Evolutionary conservation across 2,888 invertebrate species (phyloP), one percentile per base, ranked within the genome.

Genomic region (Agrilus mali): DNA sequence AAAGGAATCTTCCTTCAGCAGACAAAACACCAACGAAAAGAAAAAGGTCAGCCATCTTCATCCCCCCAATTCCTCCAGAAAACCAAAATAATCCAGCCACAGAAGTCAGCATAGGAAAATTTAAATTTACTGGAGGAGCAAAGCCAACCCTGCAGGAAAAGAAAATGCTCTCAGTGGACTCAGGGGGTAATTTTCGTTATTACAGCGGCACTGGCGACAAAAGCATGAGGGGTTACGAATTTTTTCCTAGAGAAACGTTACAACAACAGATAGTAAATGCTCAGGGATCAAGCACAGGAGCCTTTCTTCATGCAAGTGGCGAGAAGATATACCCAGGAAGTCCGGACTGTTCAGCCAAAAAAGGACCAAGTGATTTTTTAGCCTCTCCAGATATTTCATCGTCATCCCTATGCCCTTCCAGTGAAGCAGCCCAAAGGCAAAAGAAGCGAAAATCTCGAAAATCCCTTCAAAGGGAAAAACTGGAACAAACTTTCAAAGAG

Each of bases 401-500:
- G 7, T 46, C 55, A 42, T 51, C 43, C 44, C 45, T 45, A 46
- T 33, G 53, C 1, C 57, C 55, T 38, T 63, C 48, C 8, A 53
- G 51, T 20, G 56, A 58, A 17, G 41, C 53, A 16, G 51, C 38
- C 17, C 46, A 52, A n/a, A 69, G 70, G 32, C 71, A 73, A 41
- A 65, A 70, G 43, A 86, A 86, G 57, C 70, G 86, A 36, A 86
- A 87, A 58, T 82, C 86, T 0, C 68, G 86, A 35, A 85, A 88
- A 58, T 86, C 86, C n/a, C 63, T 87, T 22, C 87, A 88, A 55
- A 68, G 90, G 17, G 89, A 90, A 57, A 89, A 89, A 59, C 68
- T 93, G 7, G 92, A 92, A 64, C 87, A 89, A 63, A 90, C 90
- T 0, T 92, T 93, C 60, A 87, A 88, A 56, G 92, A 92, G 60